Percentiles rank a stretch among this genome's conserved stretches.
These are phyloP conservation scores for Callinectes sapidus DNA, from an alignment of 2,888 invertebrate species.

Conservation along the genomic window DNA sequence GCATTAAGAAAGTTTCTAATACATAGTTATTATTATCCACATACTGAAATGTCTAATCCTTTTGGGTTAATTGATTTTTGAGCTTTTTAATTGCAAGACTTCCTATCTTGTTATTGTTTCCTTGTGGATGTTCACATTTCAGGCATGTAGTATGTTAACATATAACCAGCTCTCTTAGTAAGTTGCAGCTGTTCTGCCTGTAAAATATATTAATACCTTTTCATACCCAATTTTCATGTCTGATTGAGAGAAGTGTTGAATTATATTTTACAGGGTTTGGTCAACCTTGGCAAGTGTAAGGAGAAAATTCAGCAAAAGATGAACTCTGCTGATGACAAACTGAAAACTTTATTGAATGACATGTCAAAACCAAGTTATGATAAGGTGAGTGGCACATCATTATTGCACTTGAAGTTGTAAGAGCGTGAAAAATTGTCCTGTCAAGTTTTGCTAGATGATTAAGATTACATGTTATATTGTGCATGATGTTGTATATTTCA, in stretches of 20 bases:
- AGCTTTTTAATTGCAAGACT: background rate
- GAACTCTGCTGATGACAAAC: conserved; percentile 76
- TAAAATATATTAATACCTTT: background rate
- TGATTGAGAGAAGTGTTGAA: background rate
- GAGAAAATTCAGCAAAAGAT: conserved; percentile 80
- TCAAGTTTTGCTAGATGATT: background rate
- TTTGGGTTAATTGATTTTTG: background rate
- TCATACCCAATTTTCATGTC: background rate
- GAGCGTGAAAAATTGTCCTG: background rate
- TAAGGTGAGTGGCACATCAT: conserved; percentile 43
- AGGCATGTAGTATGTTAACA: background rate
- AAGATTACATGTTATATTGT: background rate
- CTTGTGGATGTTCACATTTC: background rate
- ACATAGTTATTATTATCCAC: background rate
- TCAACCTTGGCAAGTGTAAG: conserved; percentile 90
- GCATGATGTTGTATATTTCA: background rate
- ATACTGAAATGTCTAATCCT: background rate
- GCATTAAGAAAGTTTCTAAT: too few species aligned
- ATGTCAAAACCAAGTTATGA: conserved; percentile 71
- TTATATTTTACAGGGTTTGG: conserved; percentile 81
- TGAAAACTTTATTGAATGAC: conserved; percentile 61
- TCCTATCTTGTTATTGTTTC: background rate
- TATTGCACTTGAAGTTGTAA: background rate
- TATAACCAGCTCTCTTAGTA: background rate
- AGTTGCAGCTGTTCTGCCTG: background rate